phyloP scores from a whole-genome alignment of 2,797 vertebrate genomes.

The Megalops cyprinoides region DNA sequence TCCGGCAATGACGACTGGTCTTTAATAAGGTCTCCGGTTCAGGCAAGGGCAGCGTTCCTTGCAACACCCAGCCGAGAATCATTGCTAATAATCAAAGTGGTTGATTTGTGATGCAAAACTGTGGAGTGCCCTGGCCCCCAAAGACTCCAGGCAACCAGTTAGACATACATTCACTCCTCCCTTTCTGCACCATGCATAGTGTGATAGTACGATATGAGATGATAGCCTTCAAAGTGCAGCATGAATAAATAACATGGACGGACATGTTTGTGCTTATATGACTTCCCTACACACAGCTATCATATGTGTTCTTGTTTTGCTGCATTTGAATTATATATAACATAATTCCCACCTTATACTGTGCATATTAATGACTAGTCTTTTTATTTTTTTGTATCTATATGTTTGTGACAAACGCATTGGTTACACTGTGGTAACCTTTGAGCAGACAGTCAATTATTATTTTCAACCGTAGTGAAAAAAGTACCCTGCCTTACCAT shows the following conservation, averaged over 20 bases:
- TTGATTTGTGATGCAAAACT: conserved; percentile 16
- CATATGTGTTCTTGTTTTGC: neutral
- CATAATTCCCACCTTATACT: neutral
- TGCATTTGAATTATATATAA: conserved; percentile 15
- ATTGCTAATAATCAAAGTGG: conserved; percentile 26
- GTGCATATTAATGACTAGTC: neutral
- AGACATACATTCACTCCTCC: neutral
- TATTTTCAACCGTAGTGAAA: conserved; percentile 24
- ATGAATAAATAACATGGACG: conserved; percentile 15
- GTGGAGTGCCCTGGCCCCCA: neutral
- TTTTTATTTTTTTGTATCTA: neutral
- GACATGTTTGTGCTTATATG: neutral
- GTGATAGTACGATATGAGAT: neutral
- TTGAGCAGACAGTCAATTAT: conserved; percentile 11
- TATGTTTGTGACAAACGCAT: neutral
- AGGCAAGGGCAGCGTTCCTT: conserved; percentile 24
- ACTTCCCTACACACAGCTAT: neutral
- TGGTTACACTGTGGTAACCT: neutral
- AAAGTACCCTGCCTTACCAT: conserved; percentile 18
- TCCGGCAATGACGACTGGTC: neutral
- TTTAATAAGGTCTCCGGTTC: conserved; percentile 24
- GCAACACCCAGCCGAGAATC: conserved; percentile 29
- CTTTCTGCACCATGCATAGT: neutral
- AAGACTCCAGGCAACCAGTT: neutral
- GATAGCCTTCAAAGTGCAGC: neutral